Conservation (phyloP, 1,140 invertebrate species). For the Aphelenchoides besseyi region DNA sequence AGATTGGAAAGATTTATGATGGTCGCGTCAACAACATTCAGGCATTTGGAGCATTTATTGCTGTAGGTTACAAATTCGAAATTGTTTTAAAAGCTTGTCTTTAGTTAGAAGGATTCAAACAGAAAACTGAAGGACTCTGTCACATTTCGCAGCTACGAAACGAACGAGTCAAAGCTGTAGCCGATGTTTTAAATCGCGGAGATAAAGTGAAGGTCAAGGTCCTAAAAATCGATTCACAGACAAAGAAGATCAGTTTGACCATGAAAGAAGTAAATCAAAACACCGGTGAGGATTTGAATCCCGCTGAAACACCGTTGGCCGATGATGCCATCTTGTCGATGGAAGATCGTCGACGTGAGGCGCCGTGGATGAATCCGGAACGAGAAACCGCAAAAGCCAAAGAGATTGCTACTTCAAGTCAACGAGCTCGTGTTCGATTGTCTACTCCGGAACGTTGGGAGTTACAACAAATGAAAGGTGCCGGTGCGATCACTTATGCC, state of each 20-base stretch:
- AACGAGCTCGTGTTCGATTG: slow-evolving; percentile 71
- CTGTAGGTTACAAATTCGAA: slow-evolving; percentile 61
- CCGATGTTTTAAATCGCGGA: slow-evolving; percentile 85
- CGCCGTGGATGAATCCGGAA: slow-evolving; percentile 55
- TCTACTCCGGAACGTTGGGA: slow-evolving; percentile 87
- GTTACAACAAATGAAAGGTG: slow-evolving; percentile 66
- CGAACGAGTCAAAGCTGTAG: slow-evolving; percentile 86
- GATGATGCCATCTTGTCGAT: slow-evolving; percentile 46
- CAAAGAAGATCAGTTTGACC: slow-evolving; percentile 84
- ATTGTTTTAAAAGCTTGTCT: slow-evolving; percentile 10
- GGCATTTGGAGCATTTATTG: slow-evolving; percentile 94
- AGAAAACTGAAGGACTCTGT: slow-evolving; percentile 86
- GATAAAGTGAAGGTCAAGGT: slow-evolving; percentile 80
- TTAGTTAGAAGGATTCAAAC: slow-evolving; percentile 77
- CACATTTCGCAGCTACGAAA: slow-evolving; percentile 90
- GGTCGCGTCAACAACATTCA: slow-evolving; percentile 93
- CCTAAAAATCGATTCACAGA: slow-evolving; percentile 73
- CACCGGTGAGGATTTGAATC: slow-evolving; percentile 89
- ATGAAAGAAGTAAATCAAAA: slow-evolving; percentile 97
- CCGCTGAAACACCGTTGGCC: slow-evolving; percentile 66
- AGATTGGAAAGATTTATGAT: slow-evolving; percentile 75
- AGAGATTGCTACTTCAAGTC: neutral
- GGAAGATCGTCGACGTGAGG: slow-evolving; percentile 65
- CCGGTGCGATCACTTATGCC: slow-evolving; percentile 64
- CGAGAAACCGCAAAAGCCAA: neutral